Base-by-base conservation (phyloP, 1,140 invertebrate species). In the Coptotermes formosanus region DNA sequence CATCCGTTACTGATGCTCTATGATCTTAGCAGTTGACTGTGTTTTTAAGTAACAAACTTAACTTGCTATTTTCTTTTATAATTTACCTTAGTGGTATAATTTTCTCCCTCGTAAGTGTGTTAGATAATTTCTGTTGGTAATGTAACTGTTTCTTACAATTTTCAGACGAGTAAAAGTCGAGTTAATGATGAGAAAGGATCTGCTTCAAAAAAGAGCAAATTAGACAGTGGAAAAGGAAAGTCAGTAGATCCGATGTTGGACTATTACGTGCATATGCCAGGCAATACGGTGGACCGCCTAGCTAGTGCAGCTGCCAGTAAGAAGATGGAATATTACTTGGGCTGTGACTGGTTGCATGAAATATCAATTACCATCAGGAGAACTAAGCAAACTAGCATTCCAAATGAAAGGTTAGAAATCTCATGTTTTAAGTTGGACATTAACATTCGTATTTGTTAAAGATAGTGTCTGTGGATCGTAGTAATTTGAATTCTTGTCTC, bases 301-400 rank as follows among this genome's bases (percentile, higher is more conserved):
- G 85, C 85, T 81, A 59, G 55, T 44, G 85, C 85, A 43, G 91
- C 91, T 86, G 91, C 91, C 32, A 91, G 90, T 85, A 92, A 92
- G 87, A 93, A 93, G 88, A 90, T 92, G 84, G 92, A 92, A 87
- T 91, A 92, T 44, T 88, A 88, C 38, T 90, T 91, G 88, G 92
- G 97, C 45, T 98, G 97, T 92, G 97, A 98, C 91, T 97, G 96
- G 94, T 92, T 98, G 83, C 96, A 98, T 89, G 97, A 98, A 91
- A 93, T 98, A 55, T 98, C 97, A 14, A 94, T 98, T 83, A 97
- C 96, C 1, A 94, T 98, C 19, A 92, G 96, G 32, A 94, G 94
- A 85, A 93, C 94, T 69, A 95, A 95, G 89, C 91, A 92, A 82
- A 94, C 94, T 1, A 92, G 93, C 82, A 93, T 97, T 87, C 93